phyloP scores from a whole-genome alignment of 1,140 invertebrate genomes.

The Drosophila pallidifrons region DNA sequence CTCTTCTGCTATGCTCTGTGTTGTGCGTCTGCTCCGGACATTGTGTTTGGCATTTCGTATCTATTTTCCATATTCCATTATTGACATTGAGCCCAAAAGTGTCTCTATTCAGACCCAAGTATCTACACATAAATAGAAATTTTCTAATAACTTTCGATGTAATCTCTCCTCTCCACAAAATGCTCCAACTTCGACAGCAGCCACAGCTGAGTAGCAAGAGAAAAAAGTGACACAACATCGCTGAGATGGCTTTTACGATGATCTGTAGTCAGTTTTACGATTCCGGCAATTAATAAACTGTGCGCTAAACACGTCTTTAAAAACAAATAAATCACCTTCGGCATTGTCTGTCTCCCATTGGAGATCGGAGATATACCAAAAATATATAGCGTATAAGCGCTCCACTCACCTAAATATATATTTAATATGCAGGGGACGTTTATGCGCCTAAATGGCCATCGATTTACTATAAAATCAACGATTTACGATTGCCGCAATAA shows the following conservation, averaged over 20 bases:
- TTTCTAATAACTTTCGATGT: slow-evolving; percentile 9
- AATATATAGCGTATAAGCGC: slow-evolving; percentile 10
- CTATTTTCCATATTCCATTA: slow-evolving; percentile 43
- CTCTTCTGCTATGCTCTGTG: slow-evolving; percentile 3
- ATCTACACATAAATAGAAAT: slow-evolving; percentile 18
- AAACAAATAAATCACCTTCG: slow-evolving; percentile 76
- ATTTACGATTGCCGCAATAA: slow-evolving; percentile 73
- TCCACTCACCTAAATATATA: slow-evolving; percentile 29
- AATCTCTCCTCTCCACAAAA: slow-evolving; percentile 8
- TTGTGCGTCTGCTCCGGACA: slow-evolving; percentile 54
- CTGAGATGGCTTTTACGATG: slow-evolving; percentile 50
- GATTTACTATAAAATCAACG: slow-evolving; percentile 76
- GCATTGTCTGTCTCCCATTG: slow-evolving; percentile 42
- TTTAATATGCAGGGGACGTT: slow-evolving; percentile 73
- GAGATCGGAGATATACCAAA: slow-evolving; percentile 25
- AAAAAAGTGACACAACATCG: slow-evolving; percentile 6
- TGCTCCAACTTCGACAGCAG: too few species aligned
- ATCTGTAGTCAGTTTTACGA: slow-evolving; percentile 67
- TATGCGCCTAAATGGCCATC: slow-evolving; percentile 70
- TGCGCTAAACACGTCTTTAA: slow-evolving; percentile 80
- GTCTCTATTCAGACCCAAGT: slow-evolving; percentile 8
- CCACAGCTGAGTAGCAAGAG: background rate
- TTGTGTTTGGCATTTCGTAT: slow-evolving; percentile 36
- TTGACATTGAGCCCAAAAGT: slow-evolving; percentile 33
- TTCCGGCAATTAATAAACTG: slow-evolving; percentile 56